phyloP scores from a whole-genome alignment of 2,113 vertebrate genomes.

The Campylorhamphus procurvoides region DNA sequence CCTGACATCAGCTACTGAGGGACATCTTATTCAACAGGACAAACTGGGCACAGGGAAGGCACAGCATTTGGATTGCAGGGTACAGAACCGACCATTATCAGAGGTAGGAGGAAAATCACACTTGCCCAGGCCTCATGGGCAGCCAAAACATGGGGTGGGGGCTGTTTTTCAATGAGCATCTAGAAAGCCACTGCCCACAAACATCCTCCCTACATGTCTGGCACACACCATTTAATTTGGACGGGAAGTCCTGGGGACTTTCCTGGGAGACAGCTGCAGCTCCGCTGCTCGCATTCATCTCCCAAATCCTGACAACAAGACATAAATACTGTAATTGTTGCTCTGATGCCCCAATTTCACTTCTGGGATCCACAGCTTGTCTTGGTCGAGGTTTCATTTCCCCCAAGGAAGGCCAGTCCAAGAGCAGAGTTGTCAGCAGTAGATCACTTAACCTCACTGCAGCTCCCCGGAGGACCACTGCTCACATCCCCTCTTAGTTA shows the following conservation, averaged over 20 bases:
- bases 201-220: background rate
- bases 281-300: rapidly evolving
- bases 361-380: constrained; percentile 40
- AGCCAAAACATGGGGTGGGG: background rate
- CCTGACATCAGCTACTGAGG: rapidly evolving
- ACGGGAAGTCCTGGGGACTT: background rate
- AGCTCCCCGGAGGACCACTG: constrained; percentile 70
- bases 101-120: background rate
- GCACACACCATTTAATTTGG: background rate
- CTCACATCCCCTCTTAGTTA: constrained; percentile 77
- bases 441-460: constrained; percentile 70
- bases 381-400: constrained; percentile 11
- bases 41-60: background rate
- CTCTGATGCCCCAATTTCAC: background rate
- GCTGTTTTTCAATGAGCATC: background rate
- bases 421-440: constrained; percentile 74
- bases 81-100: background rate
- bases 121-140: rapidly evolving
- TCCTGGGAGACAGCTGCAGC: background rate
- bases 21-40: background rate
- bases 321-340: background rate
- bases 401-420: constrained; percentile 77
- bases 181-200: background rate
- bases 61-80: rapidly evolving
- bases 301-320: background rate